Evolutionary conservation across 2,888 invertebrate genomes (phyloP).

Genomic region (Drosophila lacicola): DNA sequence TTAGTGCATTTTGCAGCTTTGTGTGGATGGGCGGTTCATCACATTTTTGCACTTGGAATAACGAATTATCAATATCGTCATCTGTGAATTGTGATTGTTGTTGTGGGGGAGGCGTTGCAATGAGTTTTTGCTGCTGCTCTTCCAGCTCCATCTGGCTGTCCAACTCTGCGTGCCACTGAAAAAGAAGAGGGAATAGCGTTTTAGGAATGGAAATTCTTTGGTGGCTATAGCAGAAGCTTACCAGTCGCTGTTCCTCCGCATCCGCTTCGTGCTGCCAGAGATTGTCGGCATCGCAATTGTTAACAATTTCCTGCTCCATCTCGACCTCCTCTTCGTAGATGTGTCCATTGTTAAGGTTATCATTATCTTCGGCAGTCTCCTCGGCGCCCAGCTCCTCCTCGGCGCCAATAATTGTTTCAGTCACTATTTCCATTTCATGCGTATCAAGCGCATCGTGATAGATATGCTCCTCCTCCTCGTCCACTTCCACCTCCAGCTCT

Average conservation of each 20-base stretch:
- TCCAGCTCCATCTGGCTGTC: no score
- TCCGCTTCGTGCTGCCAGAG: conserved; percentile 5
- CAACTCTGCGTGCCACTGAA: background rate
- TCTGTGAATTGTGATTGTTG: background rate
- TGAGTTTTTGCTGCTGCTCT: background rate
- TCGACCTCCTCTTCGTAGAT: conserved; percentile 23
- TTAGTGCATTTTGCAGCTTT: background rate
- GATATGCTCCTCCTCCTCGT: conserved; percentile 31
- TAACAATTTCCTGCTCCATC: conserved; percentile 10
- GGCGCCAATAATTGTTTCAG: conserved; percentile 75
- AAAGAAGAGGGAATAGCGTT: background rate
- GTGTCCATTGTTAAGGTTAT: conserved; percentile 43
- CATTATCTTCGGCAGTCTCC: conserved; percentile 39
- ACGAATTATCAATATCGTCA: background rate
- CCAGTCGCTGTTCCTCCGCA: background rate
- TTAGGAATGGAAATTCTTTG: background rate
- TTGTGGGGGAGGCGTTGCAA: background rate
- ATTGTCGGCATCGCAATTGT: conserved; percentile 12
- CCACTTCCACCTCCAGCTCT: conserved; percentile 2
- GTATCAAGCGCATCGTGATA: conserved; percentile 38
- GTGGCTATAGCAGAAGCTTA: conserved; percentile 20
- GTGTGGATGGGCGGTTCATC: background rate
- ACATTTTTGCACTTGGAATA: conserved; percentile 4
- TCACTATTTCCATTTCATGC: conserved; percentile 48
- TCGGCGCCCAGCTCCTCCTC: conserved; percentile 54